Evolutionary conservation across 64 coral and sea anemone species (phyloP).

Genomic region (Pachyseris speciosa): DNA sequence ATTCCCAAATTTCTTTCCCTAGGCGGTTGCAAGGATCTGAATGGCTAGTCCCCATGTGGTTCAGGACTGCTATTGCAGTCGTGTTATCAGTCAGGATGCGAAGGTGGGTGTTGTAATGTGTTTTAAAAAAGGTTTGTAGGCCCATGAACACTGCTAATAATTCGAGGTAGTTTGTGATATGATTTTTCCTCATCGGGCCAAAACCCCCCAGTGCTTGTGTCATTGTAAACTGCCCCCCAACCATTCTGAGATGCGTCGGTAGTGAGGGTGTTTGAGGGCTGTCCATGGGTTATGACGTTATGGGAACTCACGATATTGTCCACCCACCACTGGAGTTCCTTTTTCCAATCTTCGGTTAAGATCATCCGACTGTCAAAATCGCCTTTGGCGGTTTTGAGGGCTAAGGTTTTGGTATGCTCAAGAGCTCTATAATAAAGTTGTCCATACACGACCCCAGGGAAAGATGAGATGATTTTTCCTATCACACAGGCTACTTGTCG

Average conservation of each 20-base stretch:
- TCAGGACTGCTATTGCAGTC: conserved; percentile 31
- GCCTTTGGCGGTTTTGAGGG: conserved; percentile 6
- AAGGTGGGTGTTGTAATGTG: conserved; percentile 10
- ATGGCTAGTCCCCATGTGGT: conserved; percentile 75
- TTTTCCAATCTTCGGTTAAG: background rate
- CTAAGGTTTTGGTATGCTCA: conserved; percentile 23
- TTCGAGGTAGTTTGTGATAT: conserved; percentile 68
- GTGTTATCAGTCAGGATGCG: conserved; percentile 59
- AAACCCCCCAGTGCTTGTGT: conserved; percentile 37
- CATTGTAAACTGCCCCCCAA: conserved; percentile 57
- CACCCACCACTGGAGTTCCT: conserved; percentile 16
- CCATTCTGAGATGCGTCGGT: conserved; percentile 62
- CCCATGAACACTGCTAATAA: conserved; percentile 51
- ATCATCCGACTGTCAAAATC: background rate
- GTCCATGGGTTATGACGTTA: conserved; percentile 55
- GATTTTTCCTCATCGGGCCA: conserved; percentile 48
- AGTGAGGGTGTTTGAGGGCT: conserved; percentile 27
- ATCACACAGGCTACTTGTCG: conserved; percentile 22
- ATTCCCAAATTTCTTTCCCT: conserved; percentile 51
- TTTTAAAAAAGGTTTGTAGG: conserved; percentile 44
- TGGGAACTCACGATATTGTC: background rate
- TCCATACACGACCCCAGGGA: background rate
- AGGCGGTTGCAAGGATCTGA: conserved; percentile 12
- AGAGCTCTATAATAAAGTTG: background rate
- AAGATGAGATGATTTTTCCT: conserved; percentile 31